Evolutionary conservation across 2,888 invertebrate species (phyloP), one percentile per base, ranked within the genome.

Genomic region (Caenorhabditis afra): DNA sequence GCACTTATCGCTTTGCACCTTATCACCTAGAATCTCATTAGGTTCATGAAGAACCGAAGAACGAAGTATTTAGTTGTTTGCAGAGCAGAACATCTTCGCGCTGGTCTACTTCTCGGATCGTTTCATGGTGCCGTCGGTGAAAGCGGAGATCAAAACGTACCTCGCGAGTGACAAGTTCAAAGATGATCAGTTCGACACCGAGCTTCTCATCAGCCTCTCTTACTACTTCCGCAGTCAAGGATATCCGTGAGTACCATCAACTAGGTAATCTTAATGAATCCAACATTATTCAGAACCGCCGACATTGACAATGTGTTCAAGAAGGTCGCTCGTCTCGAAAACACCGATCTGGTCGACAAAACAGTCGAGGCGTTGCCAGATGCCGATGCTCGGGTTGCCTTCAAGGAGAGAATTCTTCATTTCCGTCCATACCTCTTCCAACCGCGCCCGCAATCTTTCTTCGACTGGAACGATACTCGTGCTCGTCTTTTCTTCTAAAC

Each of bases 91-190:
- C 55, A 50, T 76, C 23, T 50, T 14, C 11, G 18, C 49, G 3
- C 53, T 80, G 8, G 44, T 62, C 18, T 68, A 71, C 23, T 74
- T 80, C 59, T 70, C 80, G 18, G 75, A 80, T 35, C 80, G 80
- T 45, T 39, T 80, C 22, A 70, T 80, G 14, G 65, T 70, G 37
- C 80, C 75, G 23, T 67, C 39, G 47, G 52, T 80, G 18, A 65
- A 74, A 41, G 44, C 59, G 8, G 70, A 80, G 8, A 55, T 80
- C 58, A 74, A 80, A 23, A 49, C 57, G 35, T 79, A 73, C 41
- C 45, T 79, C 10, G 58, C 62, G 14, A 76, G 68, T 20, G 76
- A 76, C 10, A 57, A 68, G 2, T 76, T 76, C 58, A 76, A 76
- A 49, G 41, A 76, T 4, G 62, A 73, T 57, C 41, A 20, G 16